A percentile compares a stretch with the other conserved stretches of the same genome.
phyloP scores from a whole-genome alignment of 2,797 vertebrate species.

The Intellagama lesueurii region DNA sequence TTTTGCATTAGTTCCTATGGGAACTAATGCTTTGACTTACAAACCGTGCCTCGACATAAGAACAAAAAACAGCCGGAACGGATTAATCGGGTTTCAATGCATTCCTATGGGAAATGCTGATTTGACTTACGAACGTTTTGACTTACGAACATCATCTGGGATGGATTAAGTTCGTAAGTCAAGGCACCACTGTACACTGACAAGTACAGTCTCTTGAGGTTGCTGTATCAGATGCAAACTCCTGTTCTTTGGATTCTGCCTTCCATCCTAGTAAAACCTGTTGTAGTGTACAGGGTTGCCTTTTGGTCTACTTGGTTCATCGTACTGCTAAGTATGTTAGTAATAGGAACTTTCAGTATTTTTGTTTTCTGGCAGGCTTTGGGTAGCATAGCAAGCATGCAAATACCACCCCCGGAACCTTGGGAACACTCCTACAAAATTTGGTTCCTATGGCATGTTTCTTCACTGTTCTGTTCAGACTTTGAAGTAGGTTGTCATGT shows the following conservation, averaged over 20 bases:
- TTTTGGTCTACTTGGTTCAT: neutral
- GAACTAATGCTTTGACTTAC: too few species aligned
- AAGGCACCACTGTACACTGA: neutral
- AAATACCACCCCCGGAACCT: too few species aligned
- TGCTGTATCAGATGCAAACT: neutral
- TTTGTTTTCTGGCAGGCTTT: neutral
- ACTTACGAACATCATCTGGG: too few species aligned
- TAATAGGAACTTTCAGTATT: neutral
- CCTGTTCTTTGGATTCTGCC: neutral
- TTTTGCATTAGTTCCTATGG: too few species aligned
- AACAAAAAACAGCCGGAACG: too few species aligned
- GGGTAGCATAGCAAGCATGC: neutral
- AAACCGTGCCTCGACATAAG: too few species aligned
- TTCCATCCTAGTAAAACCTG: neutral
- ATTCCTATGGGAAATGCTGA: too few species aligned
- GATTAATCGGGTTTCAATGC: too few species aligned
- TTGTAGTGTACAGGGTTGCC: neutral
- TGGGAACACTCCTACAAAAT: too few species aligned
- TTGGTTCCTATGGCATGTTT: too few species aligned
- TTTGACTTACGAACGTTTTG: too few species aligned
- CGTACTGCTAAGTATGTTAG: neutral
- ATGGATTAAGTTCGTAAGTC: too few species aligned
- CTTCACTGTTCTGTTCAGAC: neutral
- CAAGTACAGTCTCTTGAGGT: neutral
- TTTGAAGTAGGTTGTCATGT: neutral